Percentiles rank a stretch among this genome's conserved stretches.
phyloP scores from a whole-genome alignment of 2,113 vertebrate species.

The Eclectus roratus region DNA sequence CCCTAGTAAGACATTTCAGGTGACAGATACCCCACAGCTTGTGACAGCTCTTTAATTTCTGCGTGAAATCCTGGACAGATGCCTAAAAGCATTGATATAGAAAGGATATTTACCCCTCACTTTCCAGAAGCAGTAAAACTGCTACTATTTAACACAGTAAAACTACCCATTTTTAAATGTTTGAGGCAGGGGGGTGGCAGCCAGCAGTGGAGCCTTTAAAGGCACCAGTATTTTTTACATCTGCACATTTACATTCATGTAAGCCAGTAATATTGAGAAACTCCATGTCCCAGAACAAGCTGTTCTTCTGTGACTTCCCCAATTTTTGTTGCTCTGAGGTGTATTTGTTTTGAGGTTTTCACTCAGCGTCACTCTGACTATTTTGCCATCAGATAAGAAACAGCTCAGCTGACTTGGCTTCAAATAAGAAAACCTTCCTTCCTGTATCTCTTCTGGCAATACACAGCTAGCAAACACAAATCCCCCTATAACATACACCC shows the following conservation, averaged over 20 bases:
- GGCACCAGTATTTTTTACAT: neutral
- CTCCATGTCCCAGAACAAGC: neutral
- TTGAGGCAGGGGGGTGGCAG: neutral
- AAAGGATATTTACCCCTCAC: neutral
- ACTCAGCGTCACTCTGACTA: neutral
- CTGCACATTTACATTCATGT: neutral
- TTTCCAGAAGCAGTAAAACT: neutral
- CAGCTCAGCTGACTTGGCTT: neutral
- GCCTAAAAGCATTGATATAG: neutral
- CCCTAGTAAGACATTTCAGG: neutral
- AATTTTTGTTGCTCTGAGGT: neutral
- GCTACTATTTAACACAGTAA: neutral
- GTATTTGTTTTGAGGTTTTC: neutral
- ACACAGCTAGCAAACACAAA: neutral
- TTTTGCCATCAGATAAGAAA: neutral
- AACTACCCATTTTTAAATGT: accelerated
- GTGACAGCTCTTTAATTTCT: neutral
- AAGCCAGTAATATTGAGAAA: neutral
- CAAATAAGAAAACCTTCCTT: neutral
- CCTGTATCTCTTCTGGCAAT: neutral
- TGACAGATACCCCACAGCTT: neutral
- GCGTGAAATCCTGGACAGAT: neutral
- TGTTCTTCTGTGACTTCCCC: neutral
- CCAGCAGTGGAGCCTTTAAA: neutral
- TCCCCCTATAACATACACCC: neutral